Evolutionary conservation across 2,113 vertebrate genomes (phyloP).

Genomic region (Dunckerocampus dactyliophorus): DNA sequence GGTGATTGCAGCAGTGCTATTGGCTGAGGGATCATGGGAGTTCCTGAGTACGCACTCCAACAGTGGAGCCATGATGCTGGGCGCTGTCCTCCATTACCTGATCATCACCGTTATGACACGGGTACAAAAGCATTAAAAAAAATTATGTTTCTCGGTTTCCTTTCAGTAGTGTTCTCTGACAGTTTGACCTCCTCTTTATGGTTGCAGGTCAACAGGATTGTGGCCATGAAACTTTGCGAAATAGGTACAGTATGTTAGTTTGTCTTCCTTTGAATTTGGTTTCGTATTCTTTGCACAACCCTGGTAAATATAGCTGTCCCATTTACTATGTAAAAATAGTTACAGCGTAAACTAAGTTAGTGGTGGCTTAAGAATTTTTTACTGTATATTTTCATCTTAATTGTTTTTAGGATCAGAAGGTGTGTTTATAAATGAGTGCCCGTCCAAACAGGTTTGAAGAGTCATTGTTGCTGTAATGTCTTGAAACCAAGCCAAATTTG

Average conservation of each 20-base stretch:
- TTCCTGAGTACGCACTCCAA: conserved; percentile 72
- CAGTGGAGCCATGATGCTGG: conserved; percentile 73
- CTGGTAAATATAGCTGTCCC: too few relatives aligned
- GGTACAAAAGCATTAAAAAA: conserved; percentile 43
- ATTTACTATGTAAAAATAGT: too few relatives aligned
- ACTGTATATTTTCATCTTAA: neutral
- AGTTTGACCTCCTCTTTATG: conserved; percentile 12
- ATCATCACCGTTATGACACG: conserved; percentile 85
- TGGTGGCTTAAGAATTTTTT: neutral
- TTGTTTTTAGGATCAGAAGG: neutral
- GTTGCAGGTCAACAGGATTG: conserved; percentile 79
- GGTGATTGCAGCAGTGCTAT: conserved; percentile 68
- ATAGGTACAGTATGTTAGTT: conserved; percentile 70
- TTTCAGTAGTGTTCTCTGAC: neutral
- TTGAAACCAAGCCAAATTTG: neutral
- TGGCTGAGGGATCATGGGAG: conserved; percentile 56
- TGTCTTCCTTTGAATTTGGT: too few relatives aligned
- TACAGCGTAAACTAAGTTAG: neutral
- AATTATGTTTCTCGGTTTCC: neutral
- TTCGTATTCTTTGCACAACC: too few relatives aligned
- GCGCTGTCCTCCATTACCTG: conserved; percentile 84
- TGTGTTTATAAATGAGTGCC: neutral
- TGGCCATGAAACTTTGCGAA: conserved; percentile 82
- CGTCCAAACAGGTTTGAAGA: conserved; percentile 2
- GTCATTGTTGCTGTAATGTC: neutral